Evolutionary conservation across 2,888 invertebrate species (phyloP).

Genomic region (Tillus elongatus): DNA sequence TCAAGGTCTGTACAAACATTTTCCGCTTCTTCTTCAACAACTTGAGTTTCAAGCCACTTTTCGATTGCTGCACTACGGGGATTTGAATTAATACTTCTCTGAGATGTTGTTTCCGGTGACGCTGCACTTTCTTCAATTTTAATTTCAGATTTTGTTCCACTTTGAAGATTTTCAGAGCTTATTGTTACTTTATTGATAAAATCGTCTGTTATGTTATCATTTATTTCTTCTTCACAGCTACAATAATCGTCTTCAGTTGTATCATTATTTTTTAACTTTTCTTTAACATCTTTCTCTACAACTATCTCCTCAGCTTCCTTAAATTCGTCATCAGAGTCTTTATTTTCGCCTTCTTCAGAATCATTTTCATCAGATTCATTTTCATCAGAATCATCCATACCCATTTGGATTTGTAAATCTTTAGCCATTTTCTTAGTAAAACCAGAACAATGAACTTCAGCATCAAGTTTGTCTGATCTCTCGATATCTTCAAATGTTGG

Average conservation of each 20-base stretch:
- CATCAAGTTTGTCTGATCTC: constrained; percentile 73
- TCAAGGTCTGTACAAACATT: too few relatives aligned
- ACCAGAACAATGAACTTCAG: constrained; percentile 84
- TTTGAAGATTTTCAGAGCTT: too few relatives aligned
- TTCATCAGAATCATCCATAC: constrained; percentile 42
- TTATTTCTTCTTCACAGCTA: not conserved
- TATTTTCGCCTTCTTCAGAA: constrained; percentile 22
- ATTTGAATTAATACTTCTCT: not conserved
- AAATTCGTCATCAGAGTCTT: constrained; percentile 14
- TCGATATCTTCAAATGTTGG: constrained; percentile 70
- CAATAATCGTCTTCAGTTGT: constrained; percentile 6
- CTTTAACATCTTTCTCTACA: too few relatives aligned
- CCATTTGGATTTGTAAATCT: constrained; percentile 52
- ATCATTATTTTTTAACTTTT: too few relatives aligned
- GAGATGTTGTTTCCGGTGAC: not conserved
- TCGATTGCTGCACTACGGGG: too few relatives aligned
- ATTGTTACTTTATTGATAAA: too few relatives aligned
- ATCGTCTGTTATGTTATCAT: not conserved
- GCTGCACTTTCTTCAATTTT: not conserved
- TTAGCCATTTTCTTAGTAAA: constrained; percentile 74
- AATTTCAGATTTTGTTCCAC: not conserved
- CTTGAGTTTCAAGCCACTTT: too few relatives aligned
- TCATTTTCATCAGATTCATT: constrained; percentile 31
- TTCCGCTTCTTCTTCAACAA: constrained; percentile 1
- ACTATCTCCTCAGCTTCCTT: constrained; percentile 13